Percentiles rank a stretch among this genome's conserved stretches.
These are phyloP conservation scores for Ariolimax columbianus DNA, from an alignment of 2,888 invertebrate species.

Conservation along the genomic window DNA sequence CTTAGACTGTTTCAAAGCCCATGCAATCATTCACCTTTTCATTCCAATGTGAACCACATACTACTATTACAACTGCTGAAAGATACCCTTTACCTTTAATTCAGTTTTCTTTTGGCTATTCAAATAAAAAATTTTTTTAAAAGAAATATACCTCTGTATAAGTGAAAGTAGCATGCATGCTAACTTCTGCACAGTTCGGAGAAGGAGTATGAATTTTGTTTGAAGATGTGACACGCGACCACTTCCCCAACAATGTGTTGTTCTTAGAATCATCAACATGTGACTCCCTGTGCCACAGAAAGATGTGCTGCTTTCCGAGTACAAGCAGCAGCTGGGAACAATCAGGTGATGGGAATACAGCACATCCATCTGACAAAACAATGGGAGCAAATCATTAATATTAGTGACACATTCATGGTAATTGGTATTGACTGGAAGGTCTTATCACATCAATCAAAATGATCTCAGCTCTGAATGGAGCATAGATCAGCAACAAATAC, in stretches of 20 bases:
- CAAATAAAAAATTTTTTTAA: too few relatives aligned
- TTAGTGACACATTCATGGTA: background rate
- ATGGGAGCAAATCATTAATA: background rate
- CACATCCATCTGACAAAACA: slow-evolving; percentile 55
- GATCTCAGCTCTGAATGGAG: too few relatives aligned
- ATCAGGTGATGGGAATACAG: slow-evolving; percentile 68
- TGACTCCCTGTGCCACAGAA: slow-evolving; percentile 70
- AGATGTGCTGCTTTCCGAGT: slow-evolving; percentile 61
- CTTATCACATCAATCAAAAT: too few relatives aligned
- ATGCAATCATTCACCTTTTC: too few relatives aligned
- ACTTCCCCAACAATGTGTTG: slow-evolving; percentile 66
- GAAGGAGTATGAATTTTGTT: slow-evolving; percentile 64
- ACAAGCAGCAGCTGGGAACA: slow-evolving; percentile 68
- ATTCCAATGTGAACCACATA: too few relatives aligned
- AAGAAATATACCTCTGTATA: slow-evolving; percentile 61
- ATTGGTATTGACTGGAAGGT: background rate
- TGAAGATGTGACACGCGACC: slow-evolving; percentile 68
- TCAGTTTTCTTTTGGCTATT: too few relatives aligned
- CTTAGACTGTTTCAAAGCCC: too few relatives aligned
- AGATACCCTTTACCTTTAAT: too few relatives aligned
- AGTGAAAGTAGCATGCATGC: slow-evolving; percentile 66
- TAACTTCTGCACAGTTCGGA: slow-evolving; percentile 60
- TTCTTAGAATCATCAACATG: slow-evolving; percentile 59
- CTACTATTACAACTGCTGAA: too few relatives aligned
- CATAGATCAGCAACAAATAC: too few relatives aligned